Evolutionary conservation across 2,113 vertebrate genomes (phyloP).

Genomic region (Anguilla rostrata): DNA sequence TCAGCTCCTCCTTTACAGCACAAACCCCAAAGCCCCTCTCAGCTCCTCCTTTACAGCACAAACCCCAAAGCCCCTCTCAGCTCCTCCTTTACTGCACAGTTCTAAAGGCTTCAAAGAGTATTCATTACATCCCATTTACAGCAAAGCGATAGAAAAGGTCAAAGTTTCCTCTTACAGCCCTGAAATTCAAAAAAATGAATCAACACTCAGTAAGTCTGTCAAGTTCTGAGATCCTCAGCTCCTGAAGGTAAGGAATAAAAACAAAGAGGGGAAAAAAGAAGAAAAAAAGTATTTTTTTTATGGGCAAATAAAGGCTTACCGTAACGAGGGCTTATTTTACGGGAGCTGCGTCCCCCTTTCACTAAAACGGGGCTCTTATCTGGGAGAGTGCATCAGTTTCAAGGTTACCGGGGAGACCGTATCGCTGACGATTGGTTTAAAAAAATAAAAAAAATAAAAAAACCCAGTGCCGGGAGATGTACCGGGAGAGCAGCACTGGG

Average conservation of each 20-base stretch:
- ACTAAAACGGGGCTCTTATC: constrained; percentile 11
- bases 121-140: not conserved
- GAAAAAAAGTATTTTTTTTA: not conserved
- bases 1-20: too few species aligned
- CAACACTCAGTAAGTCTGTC: not conserved
- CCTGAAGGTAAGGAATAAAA: not conserved
- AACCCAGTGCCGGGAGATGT: constrained; percentile 28
- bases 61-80: too few species aligned
- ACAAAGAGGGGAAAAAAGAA: not conserved
- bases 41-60: too few species aligned
- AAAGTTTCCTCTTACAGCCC: not conserved
- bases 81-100: too few species aligned
- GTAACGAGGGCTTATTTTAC: not conserved
- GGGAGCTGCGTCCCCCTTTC: not conserved
- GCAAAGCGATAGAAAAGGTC: not conserved
- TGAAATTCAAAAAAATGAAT: not conserved
- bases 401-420: constrained; percentile 29
- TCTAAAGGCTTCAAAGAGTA: not conserved
- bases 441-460: not conserved
- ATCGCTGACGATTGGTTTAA: constrained; percentile 23
- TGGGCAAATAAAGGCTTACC: not conserved
- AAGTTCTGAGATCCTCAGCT: not conserved
- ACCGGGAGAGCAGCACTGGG: constrained; percentile 37
- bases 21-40: too few species aligned
- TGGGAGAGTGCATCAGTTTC: constrained; percentile 22